These are phyloP conservation scores for Miichthys miiuy DNA, from an alignment of 2,797 vertebrate species.

Conservation along the genomic window DNA sequence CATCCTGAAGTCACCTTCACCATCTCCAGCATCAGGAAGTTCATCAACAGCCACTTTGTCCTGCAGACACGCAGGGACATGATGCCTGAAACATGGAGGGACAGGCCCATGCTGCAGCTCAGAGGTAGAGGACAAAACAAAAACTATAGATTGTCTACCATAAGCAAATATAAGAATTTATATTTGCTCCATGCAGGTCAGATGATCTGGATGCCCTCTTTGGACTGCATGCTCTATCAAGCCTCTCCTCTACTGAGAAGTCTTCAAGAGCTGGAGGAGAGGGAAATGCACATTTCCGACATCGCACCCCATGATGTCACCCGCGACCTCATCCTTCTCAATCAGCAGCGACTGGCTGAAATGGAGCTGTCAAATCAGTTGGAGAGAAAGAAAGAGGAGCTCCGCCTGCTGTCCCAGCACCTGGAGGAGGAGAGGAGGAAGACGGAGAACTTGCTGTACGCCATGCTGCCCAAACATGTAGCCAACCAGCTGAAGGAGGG, in stretches of 20 bases:
- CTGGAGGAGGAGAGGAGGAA: conserved; percentile 87
- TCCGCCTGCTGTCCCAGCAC: conserved; percentile 84
- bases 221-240: conserved; percentile 86
- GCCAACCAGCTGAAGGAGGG: conserved; percentile 89
- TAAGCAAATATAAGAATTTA: background rate
- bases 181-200: conserved; percentile 76
- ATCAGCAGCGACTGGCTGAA: conserved; percentile 87
- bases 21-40: conserved; percentile 85
- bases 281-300: conserved; percentile 88
- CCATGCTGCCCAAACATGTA: conserved; percentile 89
- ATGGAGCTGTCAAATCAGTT: conserved; percentile 89
- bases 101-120: conserved; percentile 83
- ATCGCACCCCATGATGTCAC: conserved; percentile 88
- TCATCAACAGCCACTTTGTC: conserved; percentile 88
- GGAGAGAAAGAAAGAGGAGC: conserved; percentile 88
- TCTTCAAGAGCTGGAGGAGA: conserved; percentile 86
- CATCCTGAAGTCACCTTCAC: conserved; percentile 84
- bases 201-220: conserved; percentile 89
- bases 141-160: background rate
- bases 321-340: conserved; percentile 87
- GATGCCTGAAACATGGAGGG: conserved; percentile 82
- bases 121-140: conserved; percentile 68
- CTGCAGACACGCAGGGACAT: conserved; percentile 84
- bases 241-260: conserved; percentile 86
- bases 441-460: conserved; percentile 86